Evolutionary conservation across 2,797 vertebrate species (phyloP), one percentile per base, ranked within the genome.

Genomic region (Catamblyrhynchus diadema): DNA sequence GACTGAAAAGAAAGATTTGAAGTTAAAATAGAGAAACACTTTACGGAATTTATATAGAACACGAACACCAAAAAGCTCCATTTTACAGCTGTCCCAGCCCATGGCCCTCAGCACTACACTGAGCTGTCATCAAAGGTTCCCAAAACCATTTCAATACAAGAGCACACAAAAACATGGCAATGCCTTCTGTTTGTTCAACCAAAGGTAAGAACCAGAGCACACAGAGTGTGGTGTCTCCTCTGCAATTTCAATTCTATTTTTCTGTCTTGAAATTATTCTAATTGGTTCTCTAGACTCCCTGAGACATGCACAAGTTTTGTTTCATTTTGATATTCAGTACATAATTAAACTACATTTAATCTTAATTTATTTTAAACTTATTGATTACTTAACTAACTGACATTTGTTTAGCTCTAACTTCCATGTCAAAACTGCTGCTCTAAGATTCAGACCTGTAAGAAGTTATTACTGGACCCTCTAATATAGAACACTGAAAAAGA

Each of bases 1-100:
- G 99, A 97, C 99, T 99, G 97, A 96, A 97, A 64, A 96, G 42
- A 85, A 95, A 95, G 87, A 50, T 45, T 45, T 37, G 44, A 87
- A 86, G 75, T 89, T 92, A 83, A 87, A 83, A 53, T 0, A 80
- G 50, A 22, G 73, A 81, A 90, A 67, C n/a, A 51, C 8, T 33
- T 62, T 1, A 35, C 8, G 3, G 9, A 71, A 65, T 74, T 65
- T 74, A 57, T 23, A 85, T 1, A 30, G 15, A 53, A 57, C 9
- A 53, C 15, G 27, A 53, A 53, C 47, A 37, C 20, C 33, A 27
- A 74, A 90, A 80, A 60, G 23, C 32, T 67, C 24, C 13, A 37
- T 42, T 91, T 67, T 57, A 44, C 22, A 35, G 32, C 15, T 53
- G n/a, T 21, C 33, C 22, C 45, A 82, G 42, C 18, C 19, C 1